phyloP scores from a whole-genome alignment of 92 coral and sea anemone genomes.

The Phenganax subtilis region DNA sequence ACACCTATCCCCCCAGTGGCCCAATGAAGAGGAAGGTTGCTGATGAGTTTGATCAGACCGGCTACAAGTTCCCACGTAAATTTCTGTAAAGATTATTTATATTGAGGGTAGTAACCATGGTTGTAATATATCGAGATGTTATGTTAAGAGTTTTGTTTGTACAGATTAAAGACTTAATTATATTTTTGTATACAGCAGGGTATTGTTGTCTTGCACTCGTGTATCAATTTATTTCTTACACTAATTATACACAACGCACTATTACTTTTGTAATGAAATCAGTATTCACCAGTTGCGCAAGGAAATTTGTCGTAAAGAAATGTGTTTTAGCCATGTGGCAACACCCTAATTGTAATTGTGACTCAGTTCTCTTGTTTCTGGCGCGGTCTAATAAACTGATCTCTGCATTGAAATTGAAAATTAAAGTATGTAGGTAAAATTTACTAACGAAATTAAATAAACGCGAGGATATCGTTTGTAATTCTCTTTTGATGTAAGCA shows the following conservation, averaged over 20 bases:
- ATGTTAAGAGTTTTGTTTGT: slow-evolving; percentile 6
- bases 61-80: slow-evolving; percentile 28
- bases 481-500: neutral
- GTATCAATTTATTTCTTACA: neutral
- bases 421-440: neutral
- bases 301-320: neutral
- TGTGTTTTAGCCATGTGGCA: too few relatives aligned
- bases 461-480: neutral
- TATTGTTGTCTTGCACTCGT: neutral
- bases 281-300: neutral
- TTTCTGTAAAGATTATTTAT: neutral
- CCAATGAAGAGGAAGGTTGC: slow-evolving; percentile 19
- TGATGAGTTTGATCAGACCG: neutral
- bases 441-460: neutral
- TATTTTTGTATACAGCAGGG: neutral
- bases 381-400: neutral
- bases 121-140: neutral
- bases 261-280: too few relatives aligned
- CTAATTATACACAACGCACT: neutral
- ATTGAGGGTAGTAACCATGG: neutral
- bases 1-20: slow-evolving; percentile 13
- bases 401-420: neutral
- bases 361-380: neutral
- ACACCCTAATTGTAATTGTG: too few relatives aligned
- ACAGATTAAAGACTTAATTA: neutral